Conservation (phyloP, 2,113 vertebrate genomes). For the Engystomops pustulosus region DNA sequence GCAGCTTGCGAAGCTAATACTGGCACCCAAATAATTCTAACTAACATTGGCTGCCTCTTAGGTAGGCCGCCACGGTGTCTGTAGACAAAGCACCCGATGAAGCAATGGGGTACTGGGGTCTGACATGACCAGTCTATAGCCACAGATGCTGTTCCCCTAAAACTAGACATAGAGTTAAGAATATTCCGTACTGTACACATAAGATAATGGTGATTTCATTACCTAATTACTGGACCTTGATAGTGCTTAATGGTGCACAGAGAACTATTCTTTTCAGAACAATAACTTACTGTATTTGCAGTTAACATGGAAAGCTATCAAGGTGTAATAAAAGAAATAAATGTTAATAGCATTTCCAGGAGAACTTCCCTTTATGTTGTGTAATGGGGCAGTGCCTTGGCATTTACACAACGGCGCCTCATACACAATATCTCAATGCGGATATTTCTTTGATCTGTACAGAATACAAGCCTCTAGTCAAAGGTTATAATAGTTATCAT, state of each 20-base stretch:
- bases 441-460: not conserved
- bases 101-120: not conserved
- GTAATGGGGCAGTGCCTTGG: constrained; percentile 30
- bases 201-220: constrained; percentile 20
- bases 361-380: constrained; percentile 41
- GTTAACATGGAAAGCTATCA: not conserved
- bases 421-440: not conserved
- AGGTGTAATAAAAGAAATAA: constrained; percentile 38
- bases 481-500: not conserved
- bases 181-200: not conserved
- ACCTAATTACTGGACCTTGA: constrained; percentile 28
- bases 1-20: too few relatives aligned
- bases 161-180: not conserved
- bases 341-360: constrained; percentile 44
- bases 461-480: not conserved
- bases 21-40: too few relatives aligned
- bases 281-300: constrained; percentile 21
- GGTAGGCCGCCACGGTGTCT: not conserved
- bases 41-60: too few relatives aligned
- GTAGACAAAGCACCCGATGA: not conserved
- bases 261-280: not conserved
- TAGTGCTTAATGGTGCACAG: constrained; percentile 38
- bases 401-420: constrained; percentile 23
- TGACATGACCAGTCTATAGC: not conserved
- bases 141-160: not conserved